These are phyloP conservation scores for Drosophila obscura DNA, from an alignment of 1,140 invertebrate species.

Conservation along the genomic window DNA sequence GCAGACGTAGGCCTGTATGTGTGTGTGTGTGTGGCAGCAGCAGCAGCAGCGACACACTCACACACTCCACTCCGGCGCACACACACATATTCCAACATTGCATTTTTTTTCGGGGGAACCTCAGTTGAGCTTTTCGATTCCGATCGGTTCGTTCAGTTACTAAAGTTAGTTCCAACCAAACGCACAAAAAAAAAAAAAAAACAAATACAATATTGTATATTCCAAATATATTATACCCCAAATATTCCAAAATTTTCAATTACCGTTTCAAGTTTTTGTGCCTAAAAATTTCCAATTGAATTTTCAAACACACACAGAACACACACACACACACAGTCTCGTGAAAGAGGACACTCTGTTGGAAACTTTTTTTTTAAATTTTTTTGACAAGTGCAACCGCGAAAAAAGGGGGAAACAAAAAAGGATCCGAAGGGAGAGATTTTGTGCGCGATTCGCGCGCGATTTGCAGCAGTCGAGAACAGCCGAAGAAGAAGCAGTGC, in stretches of 20 bases:
- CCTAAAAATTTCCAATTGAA: constrained; percentile 1
- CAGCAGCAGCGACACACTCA: constrained; percentile 13
- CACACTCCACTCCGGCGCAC: neutral
- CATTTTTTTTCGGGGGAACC: constrained; percentile 81
- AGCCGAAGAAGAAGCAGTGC: neutral
- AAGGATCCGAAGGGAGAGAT: neutral
- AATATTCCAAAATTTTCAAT: constrained; percentile 10
- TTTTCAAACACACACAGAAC: neutral
- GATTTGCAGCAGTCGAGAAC: neutral
- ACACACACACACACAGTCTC: neutral
- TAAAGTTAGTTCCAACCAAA: constrained; percentile 82
- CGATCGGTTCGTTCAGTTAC: constrained; percentile 80
- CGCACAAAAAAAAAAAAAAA: constrained; percentile 51
- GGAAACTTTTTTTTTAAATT: constrained; percentile 22
- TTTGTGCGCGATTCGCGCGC: constrained; percentile 26
- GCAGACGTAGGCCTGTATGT: constrained; percentile 36
- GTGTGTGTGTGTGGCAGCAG: constrained; percentile 2
- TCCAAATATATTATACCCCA: neutral
- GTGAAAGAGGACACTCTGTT: constrained; percentile 5
- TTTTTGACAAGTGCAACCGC: constrained; percentile 35
- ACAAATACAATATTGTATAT: no score
- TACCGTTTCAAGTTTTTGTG: constrained; percentile 28
- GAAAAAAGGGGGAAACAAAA: neutral
- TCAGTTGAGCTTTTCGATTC: constrained; percentile 84
- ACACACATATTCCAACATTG: constrained; percentile 71